Evolutionary conservation across 2,113 vertebrate genomes (phyloP).

Genomic region (Calyptomena viridis): DNA sequence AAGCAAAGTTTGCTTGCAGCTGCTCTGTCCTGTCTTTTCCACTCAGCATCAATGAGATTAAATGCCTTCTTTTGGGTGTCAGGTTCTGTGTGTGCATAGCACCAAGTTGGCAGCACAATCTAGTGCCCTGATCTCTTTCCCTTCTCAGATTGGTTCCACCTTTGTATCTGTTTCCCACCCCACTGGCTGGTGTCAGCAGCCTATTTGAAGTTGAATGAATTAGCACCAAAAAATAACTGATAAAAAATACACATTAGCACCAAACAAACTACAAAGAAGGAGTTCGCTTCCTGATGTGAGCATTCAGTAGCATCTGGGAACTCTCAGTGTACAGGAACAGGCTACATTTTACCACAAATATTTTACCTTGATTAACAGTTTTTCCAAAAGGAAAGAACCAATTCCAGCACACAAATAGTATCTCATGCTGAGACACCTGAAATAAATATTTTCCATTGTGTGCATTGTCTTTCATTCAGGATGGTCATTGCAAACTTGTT

Average conservation of each 20-base stretch:
- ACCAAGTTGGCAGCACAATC: neutral
- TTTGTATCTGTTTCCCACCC: slow-evolving; percentile 26
- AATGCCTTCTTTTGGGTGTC: slow-evolving; percentile 42
- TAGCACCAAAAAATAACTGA: slow-evolving; percentile 29
- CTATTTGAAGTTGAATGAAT: slow-evolving; percentile 32
- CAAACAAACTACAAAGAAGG: neutral
- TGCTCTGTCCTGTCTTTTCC: slow-evolving; percentile 34
- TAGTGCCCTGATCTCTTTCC: neutral
- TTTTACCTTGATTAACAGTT: neutral
- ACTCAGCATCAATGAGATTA: slow-evolving; percentile 43
- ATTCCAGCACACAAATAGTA: neutral
- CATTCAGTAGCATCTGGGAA: neutral
- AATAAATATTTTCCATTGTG: neutral
- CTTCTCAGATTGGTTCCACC: slow-evolving; percentile 21
- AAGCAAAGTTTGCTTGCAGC: slow-evolving; percentile 54
- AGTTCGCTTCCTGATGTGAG: neutral
- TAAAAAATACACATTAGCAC: slow-evolving; percentile 28
- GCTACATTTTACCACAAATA: neutral
- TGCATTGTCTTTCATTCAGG: neutral
- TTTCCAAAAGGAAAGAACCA: neutral
- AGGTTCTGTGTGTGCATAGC: slow-evolving; percentile 17
- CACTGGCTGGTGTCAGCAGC: slow-evolving; percentile 39
- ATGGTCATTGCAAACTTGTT: neutral
- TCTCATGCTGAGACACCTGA: neutral
- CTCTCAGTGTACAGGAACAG: neutral